Evolutionary conservation across 2,797 vertebrate species (phyloP), one percentile per base, ranked within the genome.

Genomic region (Micromesistius poutassou): DNA sequence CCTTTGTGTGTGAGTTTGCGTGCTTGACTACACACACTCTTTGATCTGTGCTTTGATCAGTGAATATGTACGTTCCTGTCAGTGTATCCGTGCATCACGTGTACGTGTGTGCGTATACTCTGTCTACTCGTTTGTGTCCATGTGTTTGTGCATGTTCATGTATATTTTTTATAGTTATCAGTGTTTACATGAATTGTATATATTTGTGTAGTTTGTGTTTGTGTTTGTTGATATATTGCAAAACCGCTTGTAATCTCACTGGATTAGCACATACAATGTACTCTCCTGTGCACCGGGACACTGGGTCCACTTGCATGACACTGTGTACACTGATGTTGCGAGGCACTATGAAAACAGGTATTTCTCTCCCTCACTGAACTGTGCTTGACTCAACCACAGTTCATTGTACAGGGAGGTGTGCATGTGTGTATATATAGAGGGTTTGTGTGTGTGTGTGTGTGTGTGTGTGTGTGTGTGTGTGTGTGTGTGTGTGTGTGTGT

Each of bases 331-430:
- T 5, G 5, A n/a, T 76, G 71, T 4, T 75, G 40, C 70, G 30
- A 68, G 70, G 30, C 74, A 7, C 30, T 22, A 28, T 40, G 35
- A 36, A 4, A 10, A 28, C 50, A 28, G 30, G 77, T 75, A 12
- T 77, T 77, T 74, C 79, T 82, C 68, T 36, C 35, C 74, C 66
- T 14, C 40, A 0, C 0, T 71, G 76, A 70, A 50, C 70, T 74
- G 28, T 80, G 80, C 79, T 78, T 77, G 83, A 25, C 78, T 88
- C 81, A 79, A 72, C 77, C 78, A 80, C 77, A 72, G 76, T 46
- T 78, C 50, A 75, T 72, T 72, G 76, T 76, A 68, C 3, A n/a
- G 73, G 50, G 28, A 28, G n/a, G 62, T 16, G 13, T 71, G 30
- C 28, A 10, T 30, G 28, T 7, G n/a, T 13, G 12, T 8, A 3